Base-by-base conservation (phyloP, 2,797 vertebrate genomes). In the Chiroxiphia lanceolata region DNA sequence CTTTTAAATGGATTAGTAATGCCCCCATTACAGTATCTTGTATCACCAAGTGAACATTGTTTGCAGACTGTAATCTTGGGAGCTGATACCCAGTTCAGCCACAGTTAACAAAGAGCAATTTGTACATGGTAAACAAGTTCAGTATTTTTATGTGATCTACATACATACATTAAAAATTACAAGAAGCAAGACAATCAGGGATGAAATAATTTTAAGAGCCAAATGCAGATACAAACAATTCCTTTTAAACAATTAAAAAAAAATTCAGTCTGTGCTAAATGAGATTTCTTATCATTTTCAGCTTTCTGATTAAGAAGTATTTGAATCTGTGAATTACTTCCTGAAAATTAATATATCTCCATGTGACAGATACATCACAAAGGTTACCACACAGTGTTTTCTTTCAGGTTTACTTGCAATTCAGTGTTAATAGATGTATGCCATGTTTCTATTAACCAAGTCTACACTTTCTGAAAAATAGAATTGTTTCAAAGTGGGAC, bases 321-420 rank as follows among this genome's bases (percentile, higher is more conserved):
- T 84, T 88, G 42, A 92, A 71, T 76, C 27, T 64, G 40, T 40
- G 31, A 69, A 36, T 53, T 79, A 86, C 51, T 56, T 92, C 54
- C 54, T 82, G 65, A 53, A 89, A 83, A 83, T 15, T 1, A 92
- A 83, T 31, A 72, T 23, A 61, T 45, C 42, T 45, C 89, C 25
- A n/a, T 33, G 23, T 64, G 25, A 48, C 54, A 82, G 36, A 75
- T 51, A 26, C 5, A 83, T 81, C 68, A 79, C 61, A 77, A 76
- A 77, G 42, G 36, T 61, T 60, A 83, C 48, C 38, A 33, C 6
- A 47, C 11, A 33, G 38, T 21, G 13, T 63, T 84, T 92, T 50
- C 89, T 89, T 89, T 87, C 89, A 59, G 44, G 74, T 76, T 91
- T 63, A 76, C 63, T 72, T 87, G 63, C 81, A 85, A 92, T 86